These are phyloP conservation scores for Pseudotriccus pelzelni DNA, from an alignment of 2,797 vertebrate species.

Conservation along the genomic window DNA sequence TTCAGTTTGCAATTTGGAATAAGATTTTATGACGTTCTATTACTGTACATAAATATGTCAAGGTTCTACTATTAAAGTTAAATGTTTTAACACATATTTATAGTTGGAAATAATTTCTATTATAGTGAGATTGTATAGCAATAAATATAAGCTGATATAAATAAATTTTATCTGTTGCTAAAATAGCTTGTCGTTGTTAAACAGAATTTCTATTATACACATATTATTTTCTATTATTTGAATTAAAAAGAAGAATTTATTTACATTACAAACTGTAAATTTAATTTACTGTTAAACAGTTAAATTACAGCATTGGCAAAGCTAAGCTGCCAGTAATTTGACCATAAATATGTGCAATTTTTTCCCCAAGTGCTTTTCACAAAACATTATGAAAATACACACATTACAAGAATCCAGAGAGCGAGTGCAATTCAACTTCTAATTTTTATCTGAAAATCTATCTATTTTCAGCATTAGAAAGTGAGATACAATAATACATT, in stretches of 20 bases:
- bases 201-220: not conserved
- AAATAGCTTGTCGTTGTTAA: constrained; percentile 19
- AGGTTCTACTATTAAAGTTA: constrained; percentile 28
- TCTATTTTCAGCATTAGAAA: constrained; percentile 41
- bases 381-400: constrained; percentile 18
- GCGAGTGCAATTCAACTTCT: not conserved
- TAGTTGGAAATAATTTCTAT: constrained; percentile 5
- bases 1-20: constrained; percentile 37
- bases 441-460: constrained; percentile 64
- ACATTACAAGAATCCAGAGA: not conserved
- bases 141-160: constrained; percentile 24
- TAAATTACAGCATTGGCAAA: constrained; percentile 51
- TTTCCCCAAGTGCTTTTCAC: not conserved
- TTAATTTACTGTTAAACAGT: constrained; percentile 59
- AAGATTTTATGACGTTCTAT: not conserved
- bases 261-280: constrained; percentile 38
- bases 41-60: constrained; percentile 14
- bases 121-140: not conserved
- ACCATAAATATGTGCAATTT: not conserved
- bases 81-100: constrained; percentile 33
- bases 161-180: constrained; percentile 20
- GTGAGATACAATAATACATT: constrained; percentile 41
- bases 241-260: constrained; percentile 45
- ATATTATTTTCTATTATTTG: constrained; percentile 32
- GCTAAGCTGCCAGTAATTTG: constrained; percentile 48